Conservation (phyloP, 2,797 vertebrate species). For the Rhynchotus rufescens region DNA sequence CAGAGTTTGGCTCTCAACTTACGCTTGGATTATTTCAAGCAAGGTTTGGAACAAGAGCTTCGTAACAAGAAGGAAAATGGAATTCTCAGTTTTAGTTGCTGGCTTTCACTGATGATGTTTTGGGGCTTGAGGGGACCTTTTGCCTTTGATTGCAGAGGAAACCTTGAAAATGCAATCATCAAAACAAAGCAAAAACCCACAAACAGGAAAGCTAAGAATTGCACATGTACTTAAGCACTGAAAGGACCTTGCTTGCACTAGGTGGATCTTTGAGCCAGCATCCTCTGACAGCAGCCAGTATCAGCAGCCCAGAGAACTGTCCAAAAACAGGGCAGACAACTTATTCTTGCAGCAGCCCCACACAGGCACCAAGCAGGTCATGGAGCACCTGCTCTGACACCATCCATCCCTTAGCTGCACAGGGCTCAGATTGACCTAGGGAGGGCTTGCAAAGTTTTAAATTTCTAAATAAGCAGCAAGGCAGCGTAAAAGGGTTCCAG, state of each 20-base stretch:
- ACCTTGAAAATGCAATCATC: no score
- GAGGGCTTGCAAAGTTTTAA: background rate
- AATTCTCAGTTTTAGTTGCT: background rate
- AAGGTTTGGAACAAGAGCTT: background rate
- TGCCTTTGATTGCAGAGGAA: background rate
- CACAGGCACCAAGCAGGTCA: background rate
- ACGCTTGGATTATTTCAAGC: background rate
- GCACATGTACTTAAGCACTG: background rate
- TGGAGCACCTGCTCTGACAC: background rate
- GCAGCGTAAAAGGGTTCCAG: background rate
- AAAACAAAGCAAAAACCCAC: background rate
- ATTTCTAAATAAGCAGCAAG: background rate
- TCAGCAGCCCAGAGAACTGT: background rate
- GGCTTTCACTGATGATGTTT: background rate
- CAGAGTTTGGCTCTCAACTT: background rate
- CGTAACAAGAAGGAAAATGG: background rate
- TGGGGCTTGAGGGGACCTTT: background rate
- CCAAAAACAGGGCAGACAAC: background rate
- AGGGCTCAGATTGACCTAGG: background rate
- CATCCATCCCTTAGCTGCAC: background rate
- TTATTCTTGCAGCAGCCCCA: background rate
- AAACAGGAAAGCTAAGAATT: background rate
- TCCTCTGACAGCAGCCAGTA: background rate
- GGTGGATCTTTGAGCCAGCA: background rate
- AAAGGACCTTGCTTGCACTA: background rate